Conservation (phyloP, 2,888 invertebrate species). For the Drosophila yooni region DNA sequence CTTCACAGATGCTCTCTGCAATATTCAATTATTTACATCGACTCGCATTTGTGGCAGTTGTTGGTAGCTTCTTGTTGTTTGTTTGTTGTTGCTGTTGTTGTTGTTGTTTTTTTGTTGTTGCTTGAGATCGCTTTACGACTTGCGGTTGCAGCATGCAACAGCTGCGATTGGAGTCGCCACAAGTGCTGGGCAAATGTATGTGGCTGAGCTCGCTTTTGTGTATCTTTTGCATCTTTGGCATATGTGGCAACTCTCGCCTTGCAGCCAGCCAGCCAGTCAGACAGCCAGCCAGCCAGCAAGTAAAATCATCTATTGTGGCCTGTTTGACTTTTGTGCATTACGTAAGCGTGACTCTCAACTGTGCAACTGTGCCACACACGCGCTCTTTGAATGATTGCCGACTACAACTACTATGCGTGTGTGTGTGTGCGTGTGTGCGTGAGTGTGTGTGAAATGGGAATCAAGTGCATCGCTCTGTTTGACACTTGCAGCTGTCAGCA, state of each 20-base stretch:
- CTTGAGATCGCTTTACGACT: slow-evolving; percentile 53
- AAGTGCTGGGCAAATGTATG: slow-evolving; percentile 56
- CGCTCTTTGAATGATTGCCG: slow-evolving; percentile 36
- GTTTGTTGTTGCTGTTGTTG: not conserved
- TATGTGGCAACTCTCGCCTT: slow-evolving; percentile 59
- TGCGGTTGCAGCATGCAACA: slow-evolving; percentile 51
- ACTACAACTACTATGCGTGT: slow-evolving; percentile 32
- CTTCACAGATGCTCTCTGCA: slow-evolving; percentile 19
- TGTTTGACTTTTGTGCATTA: slow-evolving; percentile 74
- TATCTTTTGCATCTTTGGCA: slow-evolving; percentile 50
- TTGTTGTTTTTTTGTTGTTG: slow-evolving; percentile 15
- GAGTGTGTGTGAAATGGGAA: slow-evolving; percentile 26
- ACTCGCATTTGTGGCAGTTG: slow-evolving; percentile 11
- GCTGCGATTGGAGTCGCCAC: slow-evolving; percentile 49
- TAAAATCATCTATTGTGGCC: slow-evolving; percentile 50
- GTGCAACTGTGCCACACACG: slow-evolving; percentile 68
- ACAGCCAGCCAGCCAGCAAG: slow-evolving; percentile 4
- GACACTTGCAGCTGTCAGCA: slow-evolving; percentile 79
- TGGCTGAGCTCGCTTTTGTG: slow-evolving; percentile 11
- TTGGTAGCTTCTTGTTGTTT: slow-evolving; percentile 21
- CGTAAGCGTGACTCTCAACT: slow-evolving; percentile 58
- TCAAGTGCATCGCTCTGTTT: slow-evolving; percentile 74
- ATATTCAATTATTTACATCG: slow-evolving; percentile 35
- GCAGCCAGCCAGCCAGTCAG: slow-evolving; percentile 5
- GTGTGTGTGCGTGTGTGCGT: slow-evolving; percentile 14